Conservation (phyloP, 23 tunicate genomes). For the Ciona savignyi region DNA sequence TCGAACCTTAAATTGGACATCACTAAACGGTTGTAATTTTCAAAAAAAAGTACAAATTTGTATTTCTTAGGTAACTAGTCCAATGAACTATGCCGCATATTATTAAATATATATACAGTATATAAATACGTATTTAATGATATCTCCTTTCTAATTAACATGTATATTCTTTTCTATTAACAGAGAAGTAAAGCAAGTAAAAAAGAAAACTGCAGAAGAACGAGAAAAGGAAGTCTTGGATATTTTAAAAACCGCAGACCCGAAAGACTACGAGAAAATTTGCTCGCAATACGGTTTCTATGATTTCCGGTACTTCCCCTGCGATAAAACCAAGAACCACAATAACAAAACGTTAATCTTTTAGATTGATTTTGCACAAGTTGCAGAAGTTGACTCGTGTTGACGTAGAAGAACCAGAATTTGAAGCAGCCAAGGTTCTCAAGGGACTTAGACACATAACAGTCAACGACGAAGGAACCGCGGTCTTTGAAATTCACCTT, state of each 20-base stretch:
- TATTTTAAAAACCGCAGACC: slow-evolving; percentile 78
- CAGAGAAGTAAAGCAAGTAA: slow-evolving; percentile 53
- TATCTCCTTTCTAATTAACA: background rate
- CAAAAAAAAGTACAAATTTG: too few species aligned
- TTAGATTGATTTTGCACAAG: slow-evolving; percentile 72
- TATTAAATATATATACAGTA: too few species aligned
- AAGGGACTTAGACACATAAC: slow-evolving; percentile 86
- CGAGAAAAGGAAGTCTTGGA: slow-evolving; percentile 79
- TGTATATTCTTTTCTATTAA: too few species aligned
- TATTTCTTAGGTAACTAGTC: too few species aligned
- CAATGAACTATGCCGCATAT: too few species aligned
- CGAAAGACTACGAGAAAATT: slow-evolving; percentile 87
- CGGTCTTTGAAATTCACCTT: slow-evolving; percentile 87
- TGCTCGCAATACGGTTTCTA: slow-evolving; percentile 87
- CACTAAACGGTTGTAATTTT: too few species aligned
- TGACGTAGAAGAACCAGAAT: slow-evolving; percentile 39
- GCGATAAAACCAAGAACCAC: background rate
- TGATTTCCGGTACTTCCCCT: slow-evolving; percentile 57
- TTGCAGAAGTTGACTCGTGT: slow-evolving; percentile 48
- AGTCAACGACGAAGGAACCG: slow-evolving; percentile 91
- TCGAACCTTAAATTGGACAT: too few species aligned
- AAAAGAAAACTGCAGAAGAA: slow-evolving; percentile 78
- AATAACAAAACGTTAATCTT: background rate
- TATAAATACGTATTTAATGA: background rate
- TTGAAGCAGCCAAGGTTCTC: slow-evolving; percentile 67